These are phyloP conservation scores for Anagrus nilaparvatae DNA, from an alignment of 1,140 invertebrate genomes.

Conservation along the genomic window DNA sequence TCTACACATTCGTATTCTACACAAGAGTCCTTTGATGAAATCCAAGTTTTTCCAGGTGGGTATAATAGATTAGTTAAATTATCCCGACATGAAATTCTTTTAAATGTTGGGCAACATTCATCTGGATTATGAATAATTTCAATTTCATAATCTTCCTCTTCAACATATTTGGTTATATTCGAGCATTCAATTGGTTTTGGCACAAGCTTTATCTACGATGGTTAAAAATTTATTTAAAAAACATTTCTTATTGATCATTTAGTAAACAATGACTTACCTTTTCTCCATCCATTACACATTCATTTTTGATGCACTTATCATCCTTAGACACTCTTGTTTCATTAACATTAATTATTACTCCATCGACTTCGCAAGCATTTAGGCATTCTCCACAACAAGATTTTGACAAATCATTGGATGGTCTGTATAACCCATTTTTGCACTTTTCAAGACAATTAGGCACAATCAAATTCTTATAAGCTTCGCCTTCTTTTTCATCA, in stretches of 20 bases:
- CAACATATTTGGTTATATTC: slow-evolving; percentile 28
- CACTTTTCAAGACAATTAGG: slow-evolving; percentile 28
- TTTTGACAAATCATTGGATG: slow-evolving; percentile 26
- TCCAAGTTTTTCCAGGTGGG: slow-evolving; percentile 48
- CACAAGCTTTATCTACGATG: slow-evolving; percentile 38
- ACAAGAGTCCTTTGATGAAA: slow-evolving; percentile 45
- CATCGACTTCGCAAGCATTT: slow-evolving; percentile 49
- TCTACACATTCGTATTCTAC: slow-evolving; percentile 47
- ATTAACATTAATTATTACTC: slow-evolving; percentile 39
- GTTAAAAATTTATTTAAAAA: slow-evolving; percentile 5
- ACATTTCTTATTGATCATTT: neutral
- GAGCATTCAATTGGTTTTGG: slow-evolving; percentile 37
- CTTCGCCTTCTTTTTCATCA: slow-evolving; percentile 30
- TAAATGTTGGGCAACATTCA: slow-evolving; percentile 46
- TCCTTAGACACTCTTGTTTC: slow-evolving; percentile 46
- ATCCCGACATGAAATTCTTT: slow-evolving; percentile 46
- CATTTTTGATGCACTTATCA: slow-evolving; percentile 50
- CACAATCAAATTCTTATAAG: slow-evolving; percentile 35
- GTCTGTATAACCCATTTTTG: slow-evolving; percentile 37
- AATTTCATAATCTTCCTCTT: slow-evolving; percentile 42
- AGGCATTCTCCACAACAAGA: slow-evolving; percentile 58
- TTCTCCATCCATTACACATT: slow-evolving; percentile 44
- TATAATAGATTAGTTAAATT: slow-evolving; percentile 43
- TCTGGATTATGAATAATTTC: slow-evolving; percentile 35
- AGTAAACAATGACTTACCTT: slow-evolving; percentile 34